Evolutionary conservation across 1,140 invertebrate species (phyloP), one percentile per base, ranked within the genome.

Genomic region (Nasonia giraulti): DNA sequence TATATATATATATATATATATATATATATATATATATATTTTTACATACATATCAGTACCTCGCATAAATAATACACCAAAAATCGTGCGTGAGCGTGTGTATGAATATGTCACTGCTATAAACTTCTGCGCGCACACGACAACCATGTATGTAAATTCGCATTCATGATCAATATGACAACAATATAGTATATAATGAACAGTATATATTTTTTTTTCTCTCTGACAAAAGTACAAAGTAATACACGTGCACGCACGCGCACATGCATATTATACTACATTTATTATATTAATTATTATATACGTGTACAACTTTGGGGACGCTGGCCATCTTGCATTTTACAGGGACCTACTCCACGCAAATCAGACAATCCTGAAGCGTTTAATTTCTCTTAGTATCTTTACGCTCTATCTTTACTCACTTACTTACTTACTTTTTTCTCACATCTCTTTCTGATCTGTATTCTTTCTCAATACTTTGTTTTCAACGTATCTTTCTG

Each of bases 251-350:
- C 84, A 89, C 87, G 87, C 86, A 83, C 87, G 87, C 83, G 85
- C 87, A 89, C 88, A 82, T 88, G 84, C 87, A 88, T 86, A 87
- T 87, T 89, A 88, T 88, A 88, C 87, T 89, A 88, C 88, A 89
- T 90, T 89, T 90, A 88, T 89, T 88, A 89, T 89, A 85, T 88
- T 89, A 86, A 87, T 90, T 87, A 88, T 88, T 88, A 87, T 88
- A 87, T 88, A 87, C 87, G 82, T 86, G 84, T 85, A 88, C 88
- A 92, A 92, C 92, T 93, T 92, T 92, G 91, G 92, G 92, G 91
- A 93, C 91, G 92, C 92, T 92, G 92, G 92, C 92, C 92, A 93
- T 93, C 89, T 92, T 93, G 91, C 92, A 93, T 92, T 93, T 92
- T 92, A 92, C 92, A 93, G 91, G 91, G 91, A 93, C 92, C 92